Evolutionary conservation across 2,113 vertebrate genomes (phyloP).

Genomic region (Corythoichthys intestinalis): DNA sequence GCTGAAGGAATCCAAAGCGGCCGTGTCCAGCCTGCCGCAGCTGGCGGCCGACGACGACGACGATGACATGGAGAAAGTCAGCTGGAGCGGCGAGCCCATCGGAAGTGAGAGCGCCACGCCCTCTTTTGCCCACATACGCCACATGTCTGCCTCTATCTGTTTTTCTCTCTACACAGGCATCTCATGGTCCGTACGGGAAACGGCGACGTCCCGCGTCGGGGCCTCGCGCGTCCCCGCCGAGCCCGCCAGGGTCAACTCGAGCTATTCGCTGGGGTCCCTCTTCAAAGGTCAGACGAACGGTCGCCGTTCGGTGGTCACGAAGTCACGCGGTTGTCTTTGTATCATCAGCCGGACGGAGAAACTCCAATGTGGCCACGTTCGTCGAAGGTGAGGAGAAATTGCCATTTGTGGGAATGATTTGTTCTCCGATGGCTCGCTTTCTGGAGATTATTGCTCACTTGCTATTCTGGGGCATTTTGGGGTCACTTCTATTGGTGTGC

Average conservation of each 20-base stretch:
- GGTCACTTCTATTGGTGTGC: no score
- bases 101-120: constrained; percentile 78
- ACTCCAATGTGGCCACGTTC: constrained; percentile 78
- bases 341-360: constrained; percentile 76
- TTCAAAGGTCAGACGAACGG: constrained; percentile 82
- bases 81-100: constrained; percentile 93
- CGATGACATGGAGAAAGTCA: constrained; percentile 85
- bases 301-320: not conserved
- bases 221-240: constrained; percentile 72
- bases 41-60: constrained; percentile 81
- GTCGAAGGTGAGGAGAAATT: constrained; percentile 77
- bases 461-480: no score
- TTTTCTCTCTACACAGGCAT: constrained; percentile 75
- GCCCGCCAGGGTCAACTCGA: constrained; percentile 78
- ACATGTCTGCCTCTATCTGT: not conserved
- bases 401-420: no score
- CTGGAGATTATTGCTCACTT: no score
- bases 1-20: constrained; percentile 88
- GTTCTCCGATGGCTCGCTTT: no score
- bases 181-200: constrained; percentile 92
- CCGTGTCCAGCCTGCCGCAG: constrained; percentile 85
- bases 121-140: not conserved
- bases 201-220: constrained; percentile 78
- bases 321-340: not conserved
- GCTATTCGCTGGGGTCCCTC: constrained; percentile 86